Conservation (phyloP, 2,888 invertebrate genomes). For the Bimastos eiseni region DNA sequence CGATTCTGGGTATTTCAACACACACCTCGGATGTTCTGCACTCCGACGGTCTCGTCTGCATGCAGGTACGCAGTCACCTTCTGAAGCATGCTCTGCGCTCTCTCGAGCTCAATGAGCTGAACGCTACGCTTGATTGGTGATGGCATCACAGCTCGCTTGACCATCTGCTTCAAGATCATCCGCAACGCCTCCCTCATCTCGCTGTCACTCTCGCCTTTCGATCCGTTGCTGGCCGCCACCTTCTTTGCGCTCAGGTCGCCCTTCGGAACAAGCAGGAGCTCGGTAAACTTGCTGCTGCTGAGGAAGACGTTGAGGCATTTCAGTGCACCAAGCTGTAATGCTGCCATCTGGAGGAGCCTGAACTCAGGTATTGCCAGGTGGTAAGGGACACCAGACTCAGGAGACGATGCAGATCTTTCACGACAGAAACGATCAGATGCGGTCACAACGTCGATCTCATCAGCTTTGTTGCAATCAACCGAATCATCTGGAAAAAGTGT, state of each 20-base stretch:
- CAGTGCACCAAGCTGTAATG: constrained; percentile 68
- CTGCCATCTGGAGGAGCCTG: constrained; percentile 64
- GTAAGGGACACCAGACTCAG: background rate
- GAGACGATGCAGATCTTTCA: background rate
- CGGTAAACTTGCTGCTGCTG: constrained; percentile 66
- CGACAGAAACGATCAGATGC: background rate
- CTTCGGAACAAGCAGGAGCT: constrained; percentile 66
- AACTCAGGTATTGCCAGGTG: constrained; percentile 58
- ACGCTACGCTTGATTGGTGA: constrained; percentile 56
- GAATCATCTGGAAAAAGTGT: background rate
- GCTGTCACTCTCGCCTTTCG: constrained; percentile 47
- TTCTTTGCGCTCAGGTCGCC: background rate
- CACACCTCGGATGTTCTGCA: background rate
- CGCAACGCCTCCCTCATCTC: constrained; percentile 49
- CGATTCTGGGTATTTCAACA: background rate
- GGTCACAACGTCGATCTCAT: background rate
- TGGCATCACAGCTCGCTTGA: constrained; percentile 54
- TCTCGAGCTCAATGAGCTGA: constrained; percentile 57
- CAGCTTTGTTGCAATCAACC: background rate
- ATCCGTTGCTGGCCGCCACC: background rate
- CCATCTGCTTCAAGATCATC: constrained; percentile 57
- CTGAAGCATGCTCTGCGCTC: constrained; percentile 58
- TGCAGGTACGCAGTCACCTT: constrained; percentile 47
- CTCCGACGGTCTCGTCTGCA: constrained; percentile 50
- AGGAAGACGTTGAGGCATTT: constrained; percentile 67